Conservation (phyloP, 2,888 invertebrate genomes). For the Caenorhabditis afra region DNA sequence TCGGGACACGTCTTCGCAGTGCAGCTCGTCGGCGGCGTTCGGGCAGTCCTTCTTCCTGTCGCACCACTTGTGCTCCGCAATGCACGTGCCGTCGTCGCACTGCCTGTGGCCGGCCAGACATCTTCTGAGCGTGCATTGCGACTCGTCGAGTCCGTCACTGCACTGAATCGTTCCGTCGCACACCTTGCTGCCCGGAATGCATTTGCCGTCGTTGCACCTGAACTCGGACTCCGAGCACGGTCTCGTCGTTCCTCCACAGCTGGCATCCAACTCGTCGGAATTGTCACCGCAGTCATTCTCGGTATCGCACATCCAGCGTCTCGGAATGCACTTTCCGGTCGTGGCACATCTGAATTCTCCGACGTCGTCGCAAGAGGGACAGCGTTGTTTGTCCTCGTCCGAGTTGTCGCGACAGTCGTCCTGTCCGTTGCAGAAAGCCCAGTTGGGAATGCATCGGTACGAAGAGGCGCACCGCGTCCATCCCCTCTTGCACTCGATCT, state of each 20-base stretch:
- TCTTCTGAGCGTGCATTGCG: slow-evolving; percentile 74
- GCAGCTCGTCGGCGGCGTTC: slow-evolving; percentile 77
- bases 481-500: slow-evolving; percentile 89
- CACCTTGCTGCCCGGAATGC: slow-evolving; percentile 94
- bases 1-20: slow-evolving; percentile 74
- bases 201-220: slow-evolving; percentile 86
- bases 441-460: slow-evolving; percentile 88
- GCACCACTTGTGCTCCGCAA: slow-evolving; percentile 78
- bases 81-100: slow-evolving; percentile 79
- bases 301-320: slow-evolving; percentile 83
- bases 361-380: slow-evolving; percentile 88
- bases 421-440: slow-evolving; percentile 98
- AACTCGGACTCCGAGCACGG: slow-evolving; percentile 81
- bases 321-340: slow-evolving; percentile 85
- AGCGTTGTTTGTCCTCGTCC: slow-evolving; percentile 85
- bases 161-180: slow-evolving; percentile 96
- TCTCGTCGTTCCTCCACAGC: slow-evolving; percentile 85
- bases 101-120: slow-evolving; percentile 76
- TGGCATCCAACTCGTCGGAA: slow-evolving; percentile 84
- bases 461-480: slow-evolving; percentile 87
- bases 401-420: slow-evolving; percentile 92
- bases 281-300: slow-evolving; percentile 96
- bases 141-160: slow-evolving; percentile 91
- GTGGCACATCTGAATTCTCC: slow-evolving; percentile 91
- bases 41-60: slow-evolving; percentile 79